phyloP scores from a whole-genome alignment of 1,140 invertebrate genomes.

The Lepeophtheirus salmonis region DNA sequence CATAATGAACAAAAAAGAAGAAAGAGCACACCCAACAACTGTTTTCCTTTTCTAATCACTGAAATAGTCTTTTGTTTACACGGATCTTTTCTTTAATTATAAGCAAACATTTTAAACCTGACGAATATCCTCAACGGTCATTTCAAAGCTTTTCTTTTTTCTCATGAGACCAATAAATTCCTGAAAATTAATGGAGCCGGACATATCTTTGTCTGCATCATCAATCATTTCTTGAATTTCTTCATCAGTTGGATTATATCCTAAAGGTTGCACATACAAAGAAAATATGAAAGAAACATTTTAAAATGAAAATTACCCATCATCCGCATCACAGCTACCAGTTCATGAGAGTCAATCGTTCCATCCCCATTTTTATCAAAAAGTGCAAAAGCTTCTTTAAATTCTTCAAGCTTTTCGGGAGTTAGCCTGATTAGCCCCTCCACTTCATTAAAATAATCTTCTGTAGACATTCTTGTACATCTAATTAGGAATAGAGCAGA shows the following conservation, averaged over 20 bases:
- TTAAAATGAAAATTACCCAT: background rate
- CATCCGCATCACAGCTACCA: background rate
- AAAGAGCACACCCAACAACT: too few relatives aligned
- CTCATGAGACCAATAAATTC: background rate
- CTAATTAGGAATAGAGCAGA: too few relatives aligned
- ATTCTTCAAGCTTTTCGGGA: background rate
- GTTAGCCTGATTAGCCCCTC: too few relatives aligned
- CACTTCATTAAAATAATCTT: too few relatives aligned
- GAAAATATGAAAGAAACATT: too few relatives aligned
- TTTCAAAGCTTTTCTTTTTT: background rate
- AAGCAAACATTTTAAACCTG: too few relatives aligned
- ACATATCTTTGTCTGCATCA: background rate
- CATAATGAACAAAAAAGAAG: too few relatives aligned
- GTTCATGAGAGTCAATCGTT: background rate
- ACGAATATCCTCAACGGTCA: background rate
- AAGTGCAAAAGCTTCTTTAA: background rate
- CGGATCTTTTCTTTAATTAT: too few relatives aligned
- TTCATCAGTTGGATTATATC: background rate
- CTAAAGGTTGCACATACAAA: too few relatives aligned
- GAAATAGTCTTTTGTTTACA: too few relatives aligned
- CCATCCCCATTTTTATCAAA: background rate
- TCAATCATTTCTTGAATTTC: background rate
- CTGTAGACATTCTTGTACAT: too few relatives aligned
- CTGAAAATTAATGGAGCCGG: background rate
- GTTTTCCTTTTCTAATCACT: too few relatives aligned